Evolutionary conservation across 1,140 invertebrate genomes (phyloP).

Genomic region (Sycophaga agraensis): DNA sequence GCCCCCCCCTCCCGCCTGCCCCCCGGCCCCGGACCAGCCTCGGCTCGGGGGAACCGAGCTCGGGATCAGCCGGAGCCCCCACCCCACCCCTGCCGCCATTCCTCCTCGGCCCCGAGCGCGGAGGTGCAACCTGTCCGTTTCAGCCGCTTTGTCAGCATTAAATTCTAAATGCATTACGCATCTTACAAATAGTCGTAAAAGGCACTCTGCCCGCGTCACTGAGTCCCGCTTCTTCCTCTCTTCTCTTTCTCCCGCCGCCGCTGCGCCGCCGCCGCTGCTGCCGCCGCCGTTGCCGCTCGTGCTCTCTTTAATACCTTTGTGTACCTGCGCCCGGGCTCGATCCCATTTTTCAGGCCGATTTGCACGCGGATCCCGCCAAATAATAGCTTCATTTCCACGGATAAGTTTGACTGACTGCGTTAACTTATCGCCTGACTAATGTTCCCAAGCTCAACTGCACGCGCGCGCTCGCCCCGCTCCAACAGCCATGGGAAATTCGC

Average conservation of each 20-base stretch:
- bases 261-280: neutral
- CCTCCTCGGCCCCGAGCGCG: no score
- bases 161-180: constrained; percentile 29
- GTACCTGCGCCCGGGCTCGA: neutral
- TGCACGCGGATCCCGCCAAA: neutral
- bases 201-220: neutral
- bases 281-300: neutral
- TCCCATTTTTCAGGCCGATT: constrained; percentile 2
- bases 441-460: no score
- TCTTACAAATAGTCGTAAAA: constrained; percentile 29
- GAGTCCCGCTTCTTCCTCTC: neutral
- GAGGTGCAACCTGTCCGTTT: constrained; percentile 26
- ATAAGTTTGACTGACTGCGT: no score
- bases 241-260: neutral
- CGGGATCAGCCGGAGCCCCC: neutral
- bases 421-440: no score
- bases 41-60: no score
- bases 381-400: neutral
- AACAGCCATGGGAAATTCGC: no score
- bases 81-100: no score
- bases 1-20: no score
- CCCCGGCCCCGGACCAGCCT: no score
- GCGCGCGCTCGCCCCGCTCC: no score
- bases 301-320: neutral
- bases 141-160: constrained; percentile 27